Conservation (phyloP, 2,888 invertebrate species). For the Drosophila diplacantha region DNA sequence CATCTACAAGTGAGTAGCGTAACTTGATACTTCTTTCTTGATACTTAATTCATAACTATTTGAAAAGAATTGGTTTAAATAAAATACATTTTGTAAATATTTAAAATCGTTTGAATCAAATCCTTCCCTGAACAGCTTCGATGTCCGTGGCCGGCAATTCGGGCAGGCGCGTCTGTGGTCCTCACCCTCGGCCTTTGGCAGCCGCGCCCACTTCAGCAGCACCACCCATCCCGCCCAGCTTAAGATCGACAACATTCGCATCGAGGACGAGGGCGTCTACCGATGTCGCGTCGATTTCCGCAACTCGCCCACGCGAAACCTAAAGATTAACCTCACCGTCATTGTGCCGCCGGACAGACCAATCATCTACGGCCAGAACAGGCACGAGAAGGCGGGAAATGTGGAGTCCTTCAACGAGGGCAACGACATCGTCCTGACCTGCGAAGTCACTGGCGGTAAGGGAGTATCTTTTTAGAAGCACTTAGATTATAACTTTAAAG, state of each 20-base stretch:
- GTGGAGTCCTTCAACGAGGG: slow-evolving; percentile 93
- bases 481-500: fast-evolving
- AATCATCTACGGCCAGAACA: slow-evolving; percentile 88
- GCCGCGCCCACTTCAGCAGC: slow-evolving; percentile 89
- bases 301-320: slow-evolving; percentile 85
- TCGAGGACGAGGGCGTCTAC: slow-evolving; percentile 84
- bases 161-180: slow-evolving; percentile 90
- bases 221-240: slow-evolving; percentile 89
- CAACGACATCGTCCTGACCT: slow-evolving; percentile 87
- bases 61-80: no score
- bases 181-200: slow-evolving; percentile 85
- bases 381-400: slow-evolving; percentile 85
- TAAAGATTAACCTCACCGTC: slow-evolving; percentile 86
- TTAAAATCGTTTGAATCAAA: neutral
- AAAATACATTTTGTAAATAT: neutral
- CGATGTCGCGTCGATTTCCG: slow-evolving; percentile 86
- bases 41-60: neutral
- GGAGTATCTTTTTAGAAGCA: slow-evolving; percentile 19
- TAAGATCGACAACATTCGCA: slow-evolving; percentile 81
- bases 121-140: slow-evolving; percentile 80
- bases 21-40: no score
- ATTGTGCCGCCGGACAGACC: slow-evolving; percentile 90
- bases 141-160: slow-evolving; percentile 85
- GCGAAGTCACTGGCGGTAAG: slow-evolving; percentile 90
- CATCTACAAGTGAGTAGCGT: slow-evolving; percentile 85